Conservation (phyloP, 2,888 invertebrate species). For the Bembecia ichneumoniformis region DNA sequence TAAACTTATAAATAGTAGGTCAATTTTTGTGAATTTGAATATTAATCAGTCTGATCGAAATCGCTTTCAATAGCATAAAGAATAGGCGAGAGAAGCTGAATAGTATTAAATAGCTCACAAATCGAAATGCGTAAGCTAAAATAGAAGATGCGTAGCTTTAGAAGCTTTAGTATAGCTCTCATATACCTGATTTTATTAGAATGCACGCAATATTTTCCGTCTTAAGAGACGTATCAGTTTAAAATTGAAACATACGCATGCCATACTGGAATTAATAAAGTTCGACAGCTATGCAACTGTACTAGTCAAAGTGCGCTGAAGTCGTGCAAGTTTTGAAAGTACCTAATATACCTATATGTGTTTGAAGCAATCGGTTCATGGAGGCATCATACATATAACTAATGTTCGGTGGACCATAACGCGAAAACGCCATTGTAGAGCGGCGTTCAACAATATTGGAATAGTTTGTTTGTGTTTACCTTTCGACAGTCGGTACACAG, state of each 20-base stretch:
- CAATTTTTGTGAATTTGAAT: no score
- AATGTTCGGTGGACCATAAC: slow-evolving; percentile 35
- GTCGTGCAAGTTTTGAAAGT: background rate
- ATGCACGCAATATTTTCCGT: no score
- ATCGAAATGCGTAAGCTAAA: no score
- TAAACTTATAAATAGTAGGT: no score
- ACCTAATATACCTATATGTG: background rate
- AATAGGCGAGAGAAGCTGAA: no score
- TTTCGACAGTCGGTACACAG: slow-evolving; percentile 22
- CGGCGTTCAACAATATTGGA: slow-evolving; percentile 45
- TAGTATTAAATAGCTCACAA: no score
- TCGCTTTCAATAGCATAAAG: no score
- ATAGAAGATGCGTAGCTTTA: no score
- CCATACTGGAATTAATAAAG: background rate
- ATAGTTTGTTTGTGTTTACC: slow-evolving; percentile 44
- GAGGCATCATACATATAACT: slow-evolving; percentile 20
- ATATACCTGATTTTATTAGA: no score
- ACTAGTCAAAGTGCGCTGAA: background rate
- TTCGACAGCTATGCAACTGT: background rate
- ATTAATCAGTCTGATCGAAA: no score
- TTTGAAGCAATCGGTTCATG: background rate
- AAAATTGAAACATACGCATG: background rate
- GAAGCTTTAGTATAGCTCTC: no score
- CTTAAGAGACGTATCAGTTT: no score
- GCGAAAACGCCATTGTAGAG: slow-evolving; percentile 29